These are phyloP conservation scores for Platycercus adscitus DNA, from an alignment of 2,113 vertebrate species.

Conservation along the genomic window DNA sequence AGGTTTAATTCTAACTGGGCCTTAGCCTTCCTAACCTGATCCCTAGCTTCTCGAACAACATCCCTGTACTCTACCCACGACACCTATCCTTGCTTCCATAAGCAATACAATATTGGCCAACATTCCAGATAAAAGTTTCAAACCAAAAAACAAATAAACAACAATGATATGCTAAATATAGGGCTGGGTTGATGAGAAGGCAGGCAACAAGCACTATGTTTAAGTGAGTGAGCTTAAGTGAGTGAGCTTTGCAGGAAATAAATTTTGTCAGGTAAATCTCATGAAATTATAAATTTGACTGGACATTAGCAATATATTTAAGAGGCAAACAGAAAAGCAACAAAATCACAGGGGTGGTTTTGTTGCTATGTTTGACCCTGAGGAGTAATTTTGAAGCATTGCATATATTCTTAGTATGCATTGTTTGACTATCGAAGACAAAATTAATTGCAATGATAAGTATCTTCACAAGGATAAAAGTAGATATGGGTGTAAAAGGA, in stretches of 20 bases:
- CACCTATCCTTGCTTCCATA: no score
- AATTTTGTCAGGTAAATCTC: not conserved
- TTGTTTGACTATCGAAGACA: not conserved
- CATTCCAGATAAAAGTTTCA: not conserved
- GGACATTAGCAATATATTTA: not conserved
- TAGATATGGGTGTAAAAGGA: not conserved
- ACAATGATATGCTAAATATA: not conserved
- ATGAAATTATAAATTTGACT: not conserved
- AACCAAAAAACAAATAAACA: not conserved
- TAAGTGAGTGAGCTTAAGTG: not conserved
- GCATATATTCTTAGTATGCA: not conserved
- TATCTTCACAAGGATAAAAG: not conserved
- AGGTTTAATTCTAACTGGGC: no score
- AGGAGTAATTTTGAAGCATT: not conserved
- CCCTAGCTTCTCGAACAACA: no score
- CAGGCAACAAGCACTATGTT: not conserved
- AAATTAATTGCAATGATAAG: not conserved
- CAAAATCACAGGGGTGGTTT: not conserved
- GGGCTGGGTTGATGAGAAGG: not conserved
- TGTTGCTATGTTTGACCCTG: not conserved
- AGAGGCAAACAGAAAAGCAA: not conserved
- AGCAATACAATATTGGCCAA: not conserved
- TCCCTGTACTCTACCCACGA: no score
- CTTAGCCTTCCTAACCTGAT: no score
- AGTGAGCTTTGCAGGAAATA: not conserved